phyloP scores from a whole-genome alignment of 2,797 vertebrate species.

The Crypturellus tataupa region DNA sequence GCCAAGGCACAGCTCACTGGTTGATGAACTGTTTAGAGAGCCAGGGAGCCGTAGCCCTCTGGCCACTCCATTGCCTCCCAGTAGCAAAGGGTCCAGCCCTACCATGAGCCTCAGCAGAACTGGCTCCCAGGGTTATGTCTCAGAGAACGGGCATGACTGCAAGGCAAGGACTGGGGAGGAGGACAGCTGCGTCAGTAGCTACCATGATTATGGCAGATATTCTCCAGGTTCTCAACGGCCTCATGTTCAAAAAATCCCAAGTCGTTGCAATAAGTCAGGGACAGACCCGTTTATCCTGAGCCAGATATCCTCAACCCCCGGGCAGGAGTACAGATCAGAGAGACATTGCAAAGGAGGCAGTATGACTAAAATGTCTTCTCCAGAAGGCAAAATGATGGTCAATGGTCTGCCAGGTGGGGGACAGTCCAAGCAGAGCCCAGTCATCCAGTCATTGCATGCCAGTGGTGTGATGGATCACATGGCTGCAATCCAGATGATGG shows the following conservation, averaged over 20 bases:
- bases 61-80: constrained; percentile 75
- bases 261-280: constrained; percentile 80
- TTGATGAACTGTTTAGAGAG: constrained; percentile 81
- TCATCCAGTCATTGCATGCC: constrained; percentile 66
- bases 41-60: constrained; percentile 80
- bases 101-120: constrained; percentile 79
- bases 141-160: constrained; percentile 85
- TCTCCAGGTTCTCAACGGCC: constrained; percentile 79
- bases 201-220: constrained; percentile 70
- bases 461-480: constrained; percentile 67
- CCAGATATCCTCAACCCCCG: constrained; percentile 74
- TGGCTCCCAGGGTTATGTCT: constrained; percentile 80
- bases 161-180: constrained; percentile 68
- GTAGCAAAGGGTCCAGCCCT: constrained; percentile 84
- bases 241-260: constrained; percentile 76
- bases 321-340: constrained; percentile 65
- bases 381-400: constrained; percentile 84
- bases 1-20: constrained; percentile 83
- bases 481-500: constrained; percentile 85
- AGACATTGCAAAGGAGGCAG: constrained; percentile 75
- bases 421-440: constrained; percentile 74
- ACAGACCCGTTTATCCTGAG: constrained; percentile 89
- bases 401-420: constrained; percentile 84
- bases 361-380: constrained; percentile 74
- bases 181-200: constrained; percentile 30